These are phyloP conservation scores for Sebastes taczanowskii DNA, from an alignment of 2,797 vertebrate genomes.

Conservation along the genomic window DNA sequence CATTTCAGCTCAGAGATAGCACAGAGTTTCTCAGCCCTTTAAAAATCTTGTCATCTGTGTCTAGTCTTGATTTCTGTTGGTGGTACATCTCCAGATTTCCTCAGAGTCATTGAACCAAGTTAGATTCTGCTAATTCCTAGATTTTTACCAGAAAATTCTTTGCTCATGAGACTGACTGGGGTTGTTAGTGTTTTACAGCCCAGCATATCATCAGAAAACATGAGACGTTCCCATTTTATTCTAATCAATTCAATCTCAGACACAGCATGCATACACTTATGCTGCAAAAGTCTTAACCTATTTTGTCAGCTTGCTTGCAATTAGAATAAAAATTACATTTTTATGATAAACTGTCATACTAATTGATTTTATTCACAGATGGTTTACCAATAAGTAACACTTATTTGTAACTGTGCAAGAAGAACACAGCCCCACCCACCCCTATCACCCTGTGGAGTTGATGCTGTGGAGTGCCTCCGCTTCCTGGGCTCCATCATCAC, in stretches of 20 bases:
- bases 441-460: neutral
- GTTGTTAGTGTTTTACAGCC: neutral
- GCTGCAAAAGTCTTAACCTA: neutral
- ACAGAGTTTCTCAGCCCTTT: neutral
- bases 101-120: constrained; percentile 23
- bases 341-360: neutral
- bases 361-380: constrained; percentile 3
- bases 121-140: constrained; percentile 8
- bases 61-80: neutral
- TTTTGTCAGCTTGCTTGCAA: neutral
- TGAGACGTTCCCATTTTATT: constrained; percentile 13
- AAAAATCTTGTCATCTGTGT: neutral
- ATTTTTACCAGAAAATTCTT: constrained; percentile 4
- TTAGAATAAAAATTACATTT: neutral
- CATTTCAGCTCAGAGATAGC: neutral
- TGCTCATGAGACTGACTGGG: constrained; percentile 4
- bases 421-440: neutral
- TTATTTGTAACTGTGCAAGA: neutral
- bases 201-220: constrained; percentile 36
- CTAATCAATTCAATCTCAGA: neutral
- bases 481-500: neutral
- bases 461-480: neutral
- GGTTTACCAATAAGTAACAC: neutral
- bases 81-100: constrained; percentile 4
- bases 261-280: neutral